Conservation (phyloP, 1,140 invertebrate genomes). For the Dolichoris vasculosae region DNA sequence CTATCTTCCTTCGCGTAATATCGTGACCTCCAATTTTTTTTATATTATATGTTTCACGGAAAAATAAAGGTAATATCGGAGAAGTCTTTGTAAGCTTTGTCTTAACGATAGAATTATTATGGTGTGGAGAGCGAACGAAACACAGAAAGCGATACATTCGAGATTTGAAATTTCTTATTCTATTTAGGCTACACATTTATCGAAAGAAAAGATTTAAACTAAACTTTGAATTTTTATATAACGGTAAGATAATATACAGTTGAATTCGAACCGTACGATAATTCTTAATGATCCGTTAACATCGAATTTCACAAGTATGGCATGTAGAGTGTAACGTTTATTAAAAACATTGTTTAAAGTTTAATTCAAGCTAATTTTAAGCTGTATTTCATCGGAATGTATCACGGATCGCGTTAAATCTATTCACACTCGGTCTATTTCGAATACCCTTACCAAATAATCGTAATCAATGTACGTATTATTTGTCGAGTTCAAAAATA, state of each 20-base stretch:
- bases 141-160: background rate
- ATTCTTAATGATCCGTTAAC: too few relatives aligned
- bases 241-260: too few relatives aligned
- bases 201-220: background rate
- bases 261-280: too few relatives aligned
- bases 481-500: constrained; percentile 31
- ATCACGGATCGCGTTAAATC: background rate
- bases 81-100: background rate
- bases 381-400: background rate
- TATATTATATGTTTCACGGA: background rate
- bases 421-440: background rate
- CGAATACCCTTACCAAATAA: background rate
- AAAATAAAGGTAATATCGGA: background rate
- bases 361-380: background rate
- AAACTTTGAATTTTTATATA: background rate
- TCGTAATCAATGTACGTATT: background rate
- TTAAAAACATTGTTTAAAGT: background rate
- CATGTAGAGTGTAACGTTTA: background rate
- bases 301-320: too few relatives aligned
- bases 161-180: background rate
- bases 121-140: background rate
- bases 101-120: background rate
- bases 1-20: background rate
- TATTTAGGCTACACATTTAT: background rate
- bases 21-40: background rate